Conservation (phyloP, 2,113 vertebrate genomes). For the Podarcis raffonei region DNA sequence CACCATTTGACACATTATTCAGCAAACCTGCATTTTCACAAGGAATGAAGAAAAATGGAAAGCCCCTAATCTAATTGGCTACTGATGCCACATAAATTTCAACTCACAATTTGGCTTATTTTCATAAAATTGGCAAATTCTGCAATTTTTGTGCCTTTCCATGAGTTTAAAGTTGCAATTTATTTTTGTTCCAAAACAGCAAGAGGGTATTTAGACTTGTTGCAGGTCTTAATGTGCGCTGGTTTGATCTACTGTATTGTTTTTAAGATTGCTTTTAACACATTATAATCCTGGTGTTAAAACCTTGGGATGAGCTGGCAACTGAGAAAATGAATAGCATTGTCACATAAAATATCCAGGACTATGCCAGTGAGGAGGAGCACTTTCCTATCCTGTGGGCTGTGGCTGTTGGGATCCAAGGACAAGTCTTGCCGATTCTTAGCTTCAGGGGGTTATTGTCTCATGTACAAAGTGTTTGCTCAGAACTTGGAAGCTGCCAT, state of each 20-base stretch:
- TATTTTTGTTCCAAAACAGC: background rate
- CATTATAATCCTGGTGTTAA: background rate
- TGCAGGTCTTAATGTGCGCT: background rate
- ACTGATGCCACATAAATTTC: background rate
- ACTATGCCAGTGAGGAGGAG: background rate
- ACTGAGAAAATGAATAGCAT: background rate
- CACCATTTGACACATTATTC: too few relatives aligned
- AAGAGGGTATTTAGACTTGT: background rate
- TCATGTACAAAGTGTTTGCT: constrained; percentile 40
- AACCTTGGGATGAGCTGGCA: too few relatives aligned
- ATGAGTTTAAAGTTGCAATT: too few relatives aligned
- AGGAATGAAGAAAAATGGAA: background rate
- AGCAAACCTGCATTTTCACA: background rate
- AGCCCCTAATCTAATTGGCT: background rate
- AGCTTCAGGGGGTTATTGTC: constrained; percentile 27
- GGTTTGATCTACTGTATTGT: background rate
- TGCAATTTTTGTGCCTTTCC: too few relatives aligned
- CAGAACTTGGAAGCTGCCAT: constrained; percentile 38
- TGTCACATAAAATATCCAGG: background rate
- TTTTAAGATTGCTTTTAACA: background rate
- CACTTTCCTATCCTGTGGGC: background rate
- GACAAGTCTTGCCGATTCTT: constrained; percentile 6
- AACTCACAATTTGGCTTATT: background rate
- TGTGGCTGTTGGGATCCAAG: constrained; percentile 7
- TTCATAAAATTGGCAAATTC: background rate